Evolutionary conservation across 1,140 invertebrate species (phyloP).

Genomic region (Homalodisca vitripennis): DNA sequence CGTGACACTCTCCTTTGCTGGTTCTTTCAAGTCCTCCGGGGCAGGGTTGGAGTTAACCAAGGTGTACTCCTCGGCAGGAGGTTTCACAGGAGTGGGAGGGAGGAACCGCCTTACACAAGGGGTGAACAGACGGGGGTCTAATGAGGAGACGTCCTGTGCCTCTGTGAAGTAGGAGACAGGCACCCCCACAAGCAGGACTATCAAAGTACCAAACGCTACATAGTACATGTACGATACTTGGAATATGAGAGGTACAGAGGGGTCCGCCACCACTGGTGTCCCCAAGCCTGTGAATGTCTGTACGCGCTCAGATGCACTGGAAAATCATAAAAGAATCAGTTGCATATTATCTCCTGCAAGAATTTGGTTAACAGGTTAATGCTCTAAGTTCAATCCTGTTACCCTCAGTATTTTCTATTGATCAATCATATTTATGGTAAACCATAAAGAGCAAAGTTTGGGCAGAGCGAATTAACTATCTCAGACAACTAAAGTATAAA

Average conservation of each 20-base stretch:
- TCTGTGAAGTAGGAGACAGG: slow-evolving; percentile 68
- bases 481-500: too few species aligned
- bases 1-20: too few species aligned
- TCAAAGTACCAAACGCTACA: slow-evolving; percentile 59
- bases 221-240: slow-evolving; percentile 73
- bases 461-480: too few species aligned
- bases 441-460: too few species aligned
- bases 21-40: background rate
- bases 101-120: background rate
- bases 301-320: background rate
- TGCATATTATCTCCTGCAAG: too few species aligned
- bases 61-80: background rate
- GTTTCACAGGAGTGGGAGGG: background rate
- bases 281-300: background rate
- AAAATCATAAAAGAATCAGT: background rate
- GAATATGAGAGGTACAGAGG: slow-evolving; percentile 65
- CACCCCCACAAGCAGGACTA: slow-evolving; percentile 63
- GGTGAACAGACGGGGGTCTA: slow-evolving; percentile 1
- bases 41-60: background rate
- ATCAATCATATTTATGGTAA: too few species aligned
- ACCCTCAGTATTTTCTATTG: too few species aligned
- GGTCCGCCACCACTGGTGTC: slow-evolving; percentile 33
- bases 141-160: slow-evolving; percentile 48
- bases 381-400: too few species aligned
- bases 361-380: too few species aligned